phyloP scores from a whole-genome alignment of 2,888 invertebrate genomes.

The Caenorhabditis angaria region DNA sequence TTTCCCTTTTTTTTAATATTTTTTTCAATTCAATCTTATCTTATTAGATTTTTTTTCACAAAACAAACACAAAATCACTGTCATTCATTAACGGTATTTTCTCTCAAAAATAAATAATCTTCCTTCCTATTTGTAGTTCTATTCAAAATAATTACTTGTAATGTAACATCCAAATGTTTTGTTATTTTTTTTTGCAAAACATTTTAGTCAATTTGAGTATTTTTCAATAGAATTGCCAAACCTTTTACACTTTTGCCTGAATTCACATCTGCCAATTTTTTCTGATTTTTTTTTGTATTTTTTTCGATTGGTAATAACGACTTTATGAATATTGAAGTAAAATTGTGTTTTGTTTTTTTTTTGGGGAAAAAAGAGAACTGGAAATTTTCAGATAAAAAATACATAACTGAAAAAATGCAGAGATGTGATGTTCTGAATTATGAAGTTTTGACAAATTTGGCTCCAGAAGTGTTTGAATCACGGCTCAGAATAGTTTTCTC shows the following conservation, averaged over 20 bases:
- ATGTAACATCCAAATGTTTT: background rate
- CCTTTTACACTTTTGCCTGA: conserved; percentile 8
- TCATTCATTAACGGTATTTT: conserved; percentile 1
- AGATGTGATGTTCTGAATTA: too few species aligned
- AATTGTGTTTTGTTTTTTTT: background rate
- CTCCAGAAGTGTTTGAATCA: too few species aligned
- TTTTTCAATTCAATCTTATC: too few species aligned
- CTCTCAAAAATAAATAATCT: background rate
- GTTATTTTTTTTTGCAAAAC: background rate
- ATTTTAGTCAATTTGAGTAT: background rate
- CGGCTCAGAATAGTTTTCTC: too few species aligned
- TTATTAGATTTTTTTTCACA: background rate
- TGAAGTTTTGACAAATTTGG: too few species aligned
- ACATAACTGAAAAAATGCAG: too few species aligned
- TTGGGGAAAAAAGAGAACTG: too few species aligned
- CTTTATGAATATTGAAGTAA: background rate
- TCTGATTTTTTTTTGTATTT: background rate
- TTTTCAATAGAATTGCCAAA: background rate
- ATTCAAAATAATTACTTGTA: conserved; percentile 4
- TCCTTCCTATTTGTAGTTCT: background rate
- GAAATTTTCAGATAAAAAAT: background rate
- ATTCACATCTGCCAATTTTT: conserved; percentile 10
- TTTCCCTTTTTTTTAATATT: too few species aligned
- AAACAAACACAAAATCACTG: conserved; percentile 3
- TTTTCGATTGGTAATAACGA: conserved; percentile 6